Evolutionary conservation across 2,113 vertebrate genomes (phyloP).

Genomic region (Bubo bubo): DNA sequence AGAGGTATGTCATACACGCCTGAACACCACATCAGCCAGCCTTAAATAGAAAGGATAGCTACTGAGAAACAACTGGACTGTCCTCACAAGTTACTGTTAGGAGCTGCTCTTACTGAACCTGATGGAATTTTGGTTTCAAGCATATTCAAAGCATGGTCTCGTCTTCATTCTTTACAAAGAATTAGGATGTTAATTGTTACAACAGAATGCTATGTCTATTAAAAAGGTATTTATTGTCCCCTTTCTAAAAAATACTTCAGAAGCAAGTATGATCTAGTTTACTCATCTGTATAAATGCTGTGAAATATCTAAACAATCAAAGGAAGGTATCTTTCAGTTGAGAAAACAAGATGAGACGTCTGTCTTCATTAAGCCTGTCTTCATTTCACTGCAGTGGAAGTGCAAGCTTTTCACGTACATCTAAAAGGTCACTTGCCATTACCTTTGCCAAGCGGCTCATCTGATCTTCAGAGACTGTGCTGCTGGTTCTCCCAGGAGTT

Average conservation of each 20-base stretch:
- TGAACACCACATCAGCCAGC: background rate
- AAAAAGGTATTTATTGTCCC: background rate
- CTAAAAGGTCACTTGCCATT: conserved; percentile 2
- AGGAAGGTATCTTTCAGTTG: background rate
- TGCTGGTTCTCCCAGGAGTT: conserved; percentile 95
- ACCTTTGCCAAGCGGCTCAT: conserved; percentile 99
- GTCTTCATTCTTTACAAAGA: background rate
- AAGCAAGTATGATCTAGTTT: background rate
- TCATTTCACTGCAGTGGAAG: background rate
- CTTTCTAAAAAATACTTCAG: background rate
- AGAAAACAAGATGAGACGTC: background rate
- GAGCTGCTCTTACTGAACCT: background rate
- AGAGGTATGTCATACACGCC: background rate
- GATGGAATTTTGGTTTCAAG: background rate
- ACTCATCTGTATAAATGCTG: background rate
- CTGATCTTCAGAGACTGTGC: conserved; percentile 91
- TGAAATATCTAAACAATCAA: background rate
- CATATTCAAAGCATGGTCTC: background rate
- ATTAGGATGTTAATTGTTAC: background rate
- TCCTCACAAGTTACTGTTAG: background rate
- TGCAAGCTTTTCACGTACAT: background rate
- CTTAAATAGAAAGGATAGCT: background rate
- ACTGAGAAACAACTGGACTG: background rate
- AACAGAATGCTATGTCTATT: background rate
- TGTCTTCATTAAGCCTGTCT: background rate